Percentiles rank a stretch among this genome's conserved stretches.
phyloP scores from a whole-genome alignment of 2,888 invertebrate genomes.

The Corbicula japonica region DNA sequence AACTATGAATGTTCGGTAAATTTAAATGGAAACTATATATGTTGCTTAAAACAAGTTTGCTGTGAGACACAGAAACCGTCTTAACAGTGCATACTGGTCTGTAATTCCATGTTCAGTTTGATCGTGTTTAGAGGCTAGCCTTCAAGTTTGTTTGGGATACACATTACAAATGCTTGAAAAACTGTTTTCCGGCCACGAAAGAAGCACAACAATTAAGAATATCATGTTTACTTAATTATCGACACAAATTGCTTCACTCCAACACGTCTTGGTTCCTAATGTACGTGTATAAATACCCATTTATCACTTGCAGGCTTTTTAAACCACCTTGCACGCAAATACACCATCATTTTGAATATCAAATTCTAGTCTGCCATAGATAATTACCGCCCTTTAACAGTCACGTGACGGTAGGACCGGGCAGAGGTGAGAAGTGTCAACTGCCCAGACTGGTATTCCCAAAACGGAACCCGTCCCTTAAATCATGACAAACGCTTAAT shows the following conservation, averaged over 20 bases:
- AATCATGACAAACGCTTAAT: conserved; percentile 58
- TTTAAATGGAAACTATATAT: too few species aligned
- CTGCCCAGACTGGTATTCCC: conserved; percentile 38
- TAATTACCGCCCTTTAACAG: conserved; percentile 35
- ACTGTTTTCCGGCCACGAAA: too few species aligned
- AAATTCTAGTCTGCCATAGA: conserved; percentile 25
- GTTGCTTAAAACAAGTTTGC: too few species aligned
- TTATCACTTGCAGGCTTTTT: conserved; percentile 34
- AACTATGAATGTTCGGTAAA: too few species aligned
- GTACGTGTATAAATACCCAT: conserved; percentile 29
- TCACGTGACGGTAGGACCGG: conserved; percentile 17
- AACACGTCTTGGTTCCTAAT: conserved; percentile 34
- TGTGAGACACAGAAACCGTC: too few species aligned
- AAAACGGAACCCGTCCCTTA: conserved; percentile 47
- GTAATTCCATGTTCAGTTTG: too few species aligned
- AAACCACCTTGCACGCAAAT: conserved; percentile 35
- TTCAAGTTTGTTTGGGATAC: too few species aligned
- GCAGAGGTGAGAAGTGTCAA: conserved; percentile 60
- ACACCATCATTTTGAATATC: conserved; percentile 37
- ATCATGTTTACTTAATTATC: conserved; percentile 29
- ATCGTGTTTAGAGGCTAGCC: too few species aligned
- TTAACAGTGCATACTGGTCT: too few species aligned
- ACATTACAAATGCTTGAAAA: too few species aligned
- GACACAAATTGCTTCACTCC: conserved; percentile 28
- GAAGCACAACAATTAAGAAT: background rate